Percentiles rank a stretch among this genome's conserved stretches.
phyloP scores from a whole-genome alignment of 2,113 vertebrate species.

The Thamnaconus septentrionalis region DNA sequence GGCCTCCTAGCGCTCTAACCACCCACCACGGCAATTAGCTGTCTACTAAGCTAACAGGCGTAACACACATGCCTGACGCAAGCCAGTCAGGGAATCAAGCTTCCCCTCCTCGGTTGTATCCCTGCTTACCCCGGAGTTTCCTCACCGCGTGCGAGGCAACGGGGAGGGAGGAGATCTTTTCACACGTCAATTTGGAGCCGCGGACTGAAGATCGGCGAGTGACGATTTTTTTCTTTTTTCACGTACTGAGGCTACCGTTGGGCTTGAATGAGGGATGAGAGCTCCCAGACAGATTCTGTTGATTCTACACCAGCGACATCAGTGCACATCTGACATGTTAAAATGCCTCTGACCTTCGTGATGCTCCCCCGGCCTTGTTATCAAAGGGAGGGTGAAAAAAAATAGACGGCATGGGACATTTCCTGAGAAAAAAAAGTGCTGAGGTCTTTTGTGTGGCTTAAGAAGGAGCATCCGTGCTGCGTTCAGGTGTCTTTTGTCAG shows the following conservation, averaged over 20 bases:
- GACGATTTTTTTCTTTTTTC: no score
- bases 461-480: no score
- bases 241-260: no score
- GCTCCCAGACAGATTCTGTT: background rate
- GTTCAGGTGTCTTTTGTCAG: no score
- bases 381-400: slow-evolving; percentile 21
- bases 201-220: slow-evolving; percentile 20
- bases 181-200: slow-evolving; percentile 28
- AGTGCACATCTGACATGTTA: slow-evolving; percentile 33
- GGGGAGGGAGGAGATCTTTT: slow-evolving; percentile 19
- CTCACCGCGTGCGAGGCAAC: background rate
- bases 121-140: slow-evolving; percentile 43
- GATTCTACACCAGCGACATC: no score
- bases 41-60: slow-evolving; percentile 76
- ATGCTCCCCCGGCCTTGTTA: slow-evolving; percentile 29
- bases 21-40: slow-evolving; percentile 77
- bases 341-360: slow-evolving; percentile 43
- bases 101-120: slow-evolving; percentile 44
- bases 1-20: slow-evolving; percentile 71
- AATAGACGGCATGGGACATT: slow-evolving; percentile 4
- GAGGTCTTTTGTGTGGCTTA: no score
- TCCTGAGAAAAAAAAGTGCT: background rate
- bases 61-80: slow-evolving; percentile 74
- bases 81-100: slow-evolving; percentile 64
- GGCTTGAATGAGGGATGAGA: background rate